Evolutionary conservation across 2,797 vertebrate genomes (phyloP).

Genomic region (Microchirus variegatus): DNA sequence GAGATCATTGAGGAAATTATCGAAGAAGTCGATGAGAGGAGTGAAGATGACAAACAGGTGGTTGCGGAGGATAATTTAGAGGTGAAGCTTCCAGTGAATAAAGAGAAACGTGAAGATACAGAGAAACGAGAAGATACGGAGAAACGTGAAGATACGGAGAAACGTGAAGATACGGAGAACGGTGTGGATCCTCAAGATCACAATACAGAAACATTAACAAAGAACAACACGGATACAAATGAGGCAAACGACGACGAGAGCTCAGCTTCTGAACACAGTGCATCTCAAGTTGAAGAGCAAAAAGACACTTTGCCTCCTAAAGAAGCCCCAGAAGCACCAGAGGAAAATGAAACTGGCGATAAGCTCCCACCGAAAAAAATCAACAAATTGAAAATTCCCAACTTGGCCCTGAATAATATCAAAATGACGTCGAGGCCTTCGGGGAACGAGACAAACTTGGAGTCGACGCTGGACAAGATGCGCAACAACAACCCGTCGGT

Average conservation of each 20-base stretch:
- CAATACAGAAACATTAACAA: slow-evolving; percentile 21
- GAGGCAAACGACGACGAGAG: slow-evolving; percentile 21
- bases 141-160: background rate
- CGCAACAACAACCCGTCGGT: slow-evolving; percentile 87
- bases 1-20: slow-evolving; percentile 76
- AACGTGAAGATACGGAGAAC: slow-evolving; percentile 25
- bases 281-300: slow-evolving; percentile 31
- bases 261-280: slow-evolving; percentile 8
- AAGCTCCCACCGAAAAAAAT: slow-evolving; percentile 82
- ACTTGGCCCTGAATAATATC: slow-evolving; percentile 88
- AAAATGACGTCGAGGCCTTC: slow-evolving; percentile 95
- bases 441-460: slow-evolving; percentile 96
- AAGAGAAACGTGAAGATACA: slow-evolving; percentile 28
- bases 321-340: slow-evolving; percentile 35
- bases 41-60: slow-evolving; percentile 49
- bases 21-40: slow-evolving; percentile 53
- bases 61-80: slow-evolving; percentile 41
- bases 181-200: slow-evolving; percentile 5
- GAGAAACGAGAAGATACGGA: background rate
- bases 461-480: slow-evolving; percentile 89
- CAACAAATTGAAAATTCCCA: slow-evolving; percentile 90
- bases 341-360: slow-evolving; percentile 49
- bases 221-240: slow-evolving; percentile 17
- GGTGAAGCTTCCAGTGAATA: slow-evolving; percentile 13
- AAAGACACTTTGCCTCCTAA: slow-evolving; percentile 21